Conservation (phyloP, 2,888 invertebrate species). For the Neuroscelio doddi region DNA sequence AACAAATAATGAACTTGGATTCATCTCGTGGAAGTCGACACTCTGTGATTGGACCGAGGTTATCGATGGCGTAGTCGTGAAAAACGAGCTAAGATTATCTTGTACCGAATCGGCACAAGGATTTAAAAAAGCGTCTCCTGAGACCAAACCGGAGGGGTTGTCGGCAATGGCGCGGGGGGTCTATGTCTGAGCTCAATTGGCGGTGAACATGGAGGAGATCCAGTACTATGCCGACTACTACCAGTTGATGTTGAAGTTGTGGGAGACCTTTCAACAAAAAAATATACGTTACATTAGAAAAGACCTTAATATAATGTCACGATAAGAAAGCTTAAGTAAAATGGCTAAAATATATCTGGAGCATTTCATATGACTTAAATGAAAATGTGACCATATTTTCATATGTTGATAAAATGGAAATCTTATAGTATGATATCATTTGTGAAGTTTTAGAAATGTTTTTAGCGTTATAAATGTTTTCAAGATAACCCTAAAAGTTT, state of each 20-base stretch:
- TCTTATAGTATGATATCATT: too few relatives aligned
- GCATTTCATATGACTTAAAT: too few relatives aligned
- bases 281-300: constrained; percentile 19
- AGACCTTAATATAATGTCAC: constrained; percentile 8
- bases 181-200: constrained; percentile 65
- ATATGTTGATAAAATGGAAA: too few relatives aligned
- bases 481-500: too few relatives aligned
- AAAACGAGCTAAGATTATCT: constrained; percentile 20
- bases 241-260: constrained; percentile 63
- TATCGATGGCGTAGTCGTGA: constrained; percentile 8
- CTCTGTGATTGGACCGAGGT: constrained; percentile 5
- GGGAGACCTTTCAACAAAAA: constrained; percentile 56
- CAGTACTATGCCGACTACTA: constrained; percentile 63
- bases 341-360: too few relatives aligned
- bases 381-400: too few relatives aligned
- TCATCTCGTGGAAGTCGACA: too few relatives aligned
- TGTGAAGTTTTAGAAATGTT: too few relatives aligned
- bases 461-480: too few relatives aligned
- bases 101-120: constrained; percentile 23
- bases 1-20: too few relatives aligned
- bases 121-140: constrained; percentile 86
- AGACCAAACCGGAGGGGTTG: constrained; percentile 74
- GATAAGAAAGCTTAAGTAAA: too few relatives aligned
- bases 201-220: constrained; percentile 60
- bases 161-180: constrained; percentile 61